Conservation (phyloP, 2,888 invertebrate species). For the Hyles lineata region DNA sequence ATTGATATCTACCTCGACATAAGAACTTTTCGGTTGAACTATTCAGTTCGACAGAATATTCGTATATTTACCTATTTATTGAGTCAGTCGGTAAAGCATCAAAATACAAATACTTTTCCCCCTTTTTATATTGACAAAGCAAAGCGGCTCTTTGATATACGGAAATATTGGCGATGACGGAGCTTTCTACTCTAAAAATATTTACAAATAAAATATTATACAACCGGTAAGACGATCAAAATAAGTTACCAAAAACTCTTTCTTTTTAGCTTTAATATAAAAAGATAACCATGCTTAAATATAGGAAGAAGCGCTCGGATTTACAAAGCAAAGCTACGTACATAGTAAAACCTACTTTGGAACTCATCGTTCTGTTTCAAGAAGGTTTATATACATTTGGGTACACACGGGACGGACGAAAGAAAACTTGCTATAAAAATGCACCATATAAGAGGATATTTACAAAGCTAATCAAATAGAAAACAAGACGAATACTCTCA, state of each 20-base stretch:
- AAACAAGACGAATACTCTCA: background rate
- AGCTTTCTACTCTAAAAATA: too few species aligned
- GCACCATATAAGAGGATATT: background rate
- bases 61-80: too few species aligned
- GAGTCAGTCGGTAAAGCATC: too few species aligned
- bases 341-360: background rate
- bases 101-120: background rate
- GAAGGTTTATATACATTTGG: background rate
- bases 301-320: background rate
- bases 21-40: too few species aligned
- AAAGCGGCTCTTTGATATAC: background rate
- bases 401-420: background rate
- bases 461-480: background rate
- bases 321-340: background rate
- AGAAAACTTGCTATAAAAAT: background rate
- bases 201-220: too few species aligned
- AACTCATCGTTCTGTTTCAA: background rate
- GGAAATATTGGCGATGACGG: too few species aligned
- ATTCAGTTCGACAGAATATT: too few species aligned
- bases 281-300: background rate
- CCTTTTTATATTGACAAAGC: background rate
- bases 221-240: background rate
- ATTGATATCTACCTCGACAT: too few species aligned
- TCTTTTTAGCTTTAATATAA: background rate
- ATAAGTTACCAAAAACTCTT: background rate